These are phyloP conservation scores for Drosophila picticornis DNA, from an alignment of 2,888 invertebrate species.

Conservation along the genomic window DNA sequence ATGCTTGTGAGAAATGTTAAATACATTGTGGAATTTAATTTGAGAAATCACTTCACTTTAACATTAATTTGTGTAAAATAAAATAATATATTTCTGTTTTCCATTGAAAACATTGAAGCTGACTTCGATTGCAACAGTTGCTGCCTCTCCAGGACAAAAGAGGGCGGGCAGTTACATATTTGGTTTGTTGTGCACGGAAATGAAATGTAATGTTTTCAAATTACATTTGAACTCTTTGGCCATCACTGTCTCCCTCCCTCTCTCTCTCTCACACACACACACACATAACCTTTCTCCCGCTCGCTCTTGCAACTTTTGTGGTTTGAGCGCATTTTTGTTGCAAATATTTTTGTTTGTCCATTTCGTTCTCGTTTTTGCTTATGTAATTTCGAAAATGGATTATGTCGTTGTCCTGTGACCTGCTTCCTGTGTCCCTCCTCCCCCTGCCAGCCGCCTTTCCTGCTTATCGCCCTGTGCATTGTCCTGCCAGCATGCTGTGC, in stretches of 20 bases:
- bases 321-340: constrained; percentile 5
- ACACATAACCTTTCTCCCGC: neutral
- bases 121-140: constrained; percentile 7
- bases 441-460: neutral
- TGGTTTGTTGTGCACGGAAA: constrained; percentile 19
- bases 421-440: neutral
- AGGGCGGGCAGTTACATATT: neutral
- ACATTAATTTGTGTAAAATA: neutral
- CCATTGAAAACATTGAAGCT: constrained; percentile 4
- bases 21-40: too few species aligned
- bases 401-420: constrained; percentile 33
- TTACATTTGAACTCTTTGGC: constrained; percentile 20
- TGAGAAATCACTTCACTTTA: too few species aligned
- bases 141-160: neutral
- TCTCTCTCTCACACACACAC: neutral
- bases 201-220: constrained; percentile 41
- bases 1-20: too few species aligned
- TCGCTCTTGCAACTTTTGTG: neutral
- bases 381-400: constrained; percentile 68
- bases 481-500: constrained; percentile 32
- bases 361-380: constrained; percentile 36
- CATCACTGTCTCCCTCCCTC: constrained; percentile 1
- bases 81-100: neutral
- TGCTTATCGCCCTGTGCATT: constrained; percentile 26
- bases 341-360: constrained; percentile 8